phyloP scores from a whole-genome alignment of 2,113 vertebrate species.

The Hypocryptadius cinnamomeus region DNA sequence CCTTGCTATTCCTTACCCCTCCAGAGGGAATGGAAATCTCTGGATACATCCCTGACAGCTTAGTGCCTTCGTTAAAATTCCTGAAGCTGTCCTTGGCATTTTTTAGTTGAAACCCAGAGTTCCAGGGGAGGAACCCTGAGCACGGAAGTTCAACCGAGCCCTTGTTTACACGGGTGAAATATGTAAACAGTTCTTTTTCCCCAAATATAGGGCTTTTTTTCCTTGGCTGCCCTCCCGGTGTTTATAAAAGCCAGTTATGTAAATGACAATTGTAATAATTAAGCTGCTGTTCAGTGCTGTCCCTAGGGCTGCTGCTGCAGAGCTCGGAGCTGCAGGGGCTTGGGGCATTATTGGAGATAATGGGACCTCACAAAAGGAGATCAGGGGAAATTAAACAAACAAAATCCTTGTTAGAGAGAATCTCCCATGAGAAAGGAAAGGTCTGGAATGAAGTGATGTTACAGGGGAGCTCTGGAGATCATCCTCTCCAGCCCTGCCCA shows the following conservation, averaged over 20 bases:
- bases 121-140: not conserved
- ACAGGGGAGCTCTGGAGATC: fast-evolving
- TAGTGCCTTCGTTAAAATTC: not conserved
- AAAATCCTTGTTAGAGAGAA: fast-evolving
- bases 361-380: not conserved
- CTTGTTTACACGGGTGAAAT: not conserved
- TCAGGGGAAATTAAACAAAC: not conserved
- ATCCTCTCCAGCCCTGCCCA: not conserved
- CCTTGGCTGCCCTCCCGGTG: not conserved
- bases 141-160: not conserved
- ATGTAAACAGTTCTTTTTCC: not conserved
- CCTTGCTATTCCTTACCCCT: not conserved
- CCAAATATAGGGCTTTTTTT: not conserved
- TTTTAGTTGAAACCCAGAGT: not conserved
- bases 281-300: not conserved
- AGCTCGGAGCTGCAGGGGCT: not conserved
- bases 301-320: not conserved
- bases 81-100: not conserved
- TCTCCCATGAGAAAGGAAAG: not conserved
- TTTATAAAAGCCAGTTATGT: not conserved
- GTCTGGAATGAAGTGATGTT: not conserved
- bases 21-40: not conserved
- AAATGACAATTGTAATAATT: not conserved
- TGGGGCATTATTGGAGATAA: not conserved
- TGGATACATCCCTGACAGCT: fast-evolving